phyloP scores from a whole-genome alignment of 92 coral and sea anemone genomes.

The Siderastrea radians region DNA sequence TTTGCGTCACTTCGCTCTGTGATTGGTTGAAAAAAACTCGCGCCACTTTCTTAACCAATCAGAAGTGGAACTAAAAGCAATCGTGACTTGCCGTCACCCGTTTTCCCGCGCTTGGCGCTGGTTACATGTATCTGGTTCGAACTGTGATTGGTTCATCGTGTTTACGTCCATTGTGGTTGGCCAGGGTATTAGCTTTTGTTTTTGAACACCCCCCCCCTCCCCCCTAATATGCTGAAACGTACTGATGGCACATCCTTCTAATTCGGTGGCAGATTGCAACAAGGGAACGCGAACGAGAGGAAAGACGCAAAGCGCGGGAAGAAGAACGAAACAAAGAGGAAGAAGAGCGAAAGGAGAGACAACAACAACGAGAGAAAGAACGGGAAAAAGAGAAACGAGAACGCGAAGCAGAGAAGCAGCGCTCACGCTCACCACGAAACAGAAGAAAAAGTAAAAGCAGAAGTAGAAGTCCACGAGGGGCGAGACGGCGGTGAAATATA shows the following conservation, averaged over 20 bases:
- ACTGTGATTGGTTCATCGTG: too few relatives aligned
- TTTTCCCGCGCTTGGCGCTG: too few relatives aligned
- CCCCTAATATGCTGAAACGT: background rate
- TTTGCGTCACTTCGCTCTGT: too few relatives aligned
- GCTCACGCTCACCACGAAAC: conserved; percentile 75
- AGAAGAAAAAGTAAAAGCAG: conserved; percentile 69
- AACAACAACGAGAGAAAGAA: conserved; percentile 75
- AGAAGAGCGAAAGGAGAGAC: conserved; percentile 67
- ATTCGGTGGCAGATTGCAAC: conserved; percentile 55
- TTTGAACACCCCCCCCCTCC: background rate
- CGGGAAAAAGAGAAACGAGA: conserved; percentile 69
- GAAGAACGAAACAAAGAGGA: conserved; percentile 74
- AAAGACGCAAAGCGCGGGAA: conserved; percentile 80
- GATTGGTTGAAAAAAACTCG: too few relatives aligned
- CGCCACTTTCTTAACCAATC: too few relatives aligned
- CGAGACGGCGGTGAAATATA: conserved; percentile 59
- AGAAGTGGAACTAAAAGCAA: too few relatives aligned
- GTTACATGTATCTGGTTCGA: too few relatives aligned
- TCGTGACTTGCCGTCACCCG: too few relatives aligned
- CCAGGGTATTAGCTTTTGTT: too few relatives aligned
- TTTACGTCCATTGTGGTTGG: background rate
- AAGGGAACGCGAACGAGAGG: conserved; percentile 83
- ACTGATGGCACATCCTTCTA: background rate
- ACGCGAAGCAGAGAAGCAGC: conserved; percentile 67
- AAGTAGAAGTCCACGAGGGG: conserved; percentile 54